Conservation (phyloP, 1,140 invertebrate genomes). For the Cephus cinctus region DNA sequence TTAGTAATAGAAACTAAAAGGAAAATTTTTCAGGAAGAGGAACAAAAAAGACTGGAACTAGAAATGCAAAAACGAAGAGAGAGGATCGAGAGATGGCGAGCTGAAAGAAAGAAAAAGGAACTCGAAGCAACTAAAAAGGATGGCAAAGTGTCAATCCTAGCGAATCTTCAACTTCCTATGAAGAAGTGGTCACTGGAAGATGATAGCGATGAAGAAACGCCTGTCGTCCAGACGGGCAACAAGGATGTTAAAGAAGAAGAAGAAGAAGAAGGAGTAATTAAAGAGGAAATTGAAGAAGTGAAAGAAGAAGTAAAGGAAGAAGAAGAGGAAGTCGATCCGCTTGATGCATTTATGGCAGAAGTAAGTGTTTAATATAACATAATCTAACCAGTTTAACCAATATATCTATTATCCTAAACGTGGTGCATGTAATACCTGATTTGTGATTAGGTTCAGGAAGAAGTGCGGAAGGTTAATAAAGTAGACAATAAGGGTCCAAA, state of each 20-base stretch:
- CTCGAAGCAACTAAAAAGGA: constrained; percentile 77
- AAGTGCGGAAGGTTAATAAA: constrained; percentile 90
- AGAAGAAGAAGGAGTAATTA: constrained; percentile 57
- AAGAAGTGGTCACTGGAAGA: constrained; percentile 94
- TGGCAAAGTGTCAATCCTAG: constrained; percentile 58
- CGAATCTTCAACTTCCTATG: constrained; percentile 60
- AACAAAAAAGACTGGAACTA: constrained; percentile 85
- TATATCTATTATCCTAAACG: constrained; percentile 33
- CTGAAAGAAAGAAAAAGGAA: constrained; percentile 84
- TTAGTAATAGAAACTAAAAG: too few relatives aligned
- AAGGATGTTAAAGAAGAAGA: constrained; percentile 60
- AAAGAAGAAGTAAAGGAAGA: constrained; percentile 51
- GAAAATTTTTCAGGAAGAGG: constrained; percentile 71
- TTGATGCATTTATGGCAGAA: constrained; percentile 96
- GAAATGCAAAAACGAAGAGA: constrained; percentile 97
- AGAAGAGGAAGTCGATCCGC: constrained; percentile 85
- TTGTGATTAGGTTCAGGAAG: constrained; percentile 78
- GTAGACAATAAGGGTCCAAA: constrained; percentile 60
- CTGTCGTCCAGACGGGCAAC: constrained; percentile 33
- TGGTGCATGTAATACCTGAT: too few relatives aligned
- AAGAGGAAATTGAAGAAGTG: constrained; percentile 50
- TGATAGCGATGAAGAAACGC: constrained; percentile 74
- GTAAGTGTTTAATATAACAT: constrained; percentile 41
- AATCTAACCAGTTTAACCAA: neutral
- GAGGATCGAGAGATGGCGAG: constrained; percentile 89